A percentile compares a stretch with the other conserved stretches of the same genome.
phyloP scores from a whole-genome alignment of 2,888 invertebrate species.

The Xylota segnis region DNA sequence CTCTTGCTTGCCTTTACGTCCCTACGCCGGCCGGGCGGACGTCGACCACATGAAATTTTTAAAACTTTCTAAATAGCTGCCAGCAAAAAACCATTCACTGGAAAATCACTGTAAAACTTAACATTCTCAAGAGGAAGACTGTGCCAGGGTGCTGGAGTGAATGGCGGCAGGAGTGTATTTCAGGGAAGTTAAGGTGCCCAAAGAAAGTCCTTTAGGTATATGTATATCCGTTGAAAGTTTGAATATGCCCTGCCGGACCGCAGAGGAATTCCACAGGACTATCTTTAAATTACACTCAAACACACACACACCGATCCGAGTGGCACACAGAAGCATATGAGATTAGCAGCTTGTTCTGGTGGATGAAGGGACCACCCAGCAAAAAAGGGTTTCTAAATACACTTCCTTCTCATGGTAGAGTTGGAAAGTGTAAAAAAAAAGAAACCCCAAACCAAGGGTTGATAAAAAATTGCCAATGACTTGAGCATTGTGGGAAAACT shows the following conservation, averaged over 20 bases:
- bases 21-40: too few species aligned
- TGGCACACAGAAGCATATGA: slow-evolving; percentile 16
- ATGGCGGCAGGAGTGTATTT: not conserved
- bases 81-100: slow-evolving; percentile 51
- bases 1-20: slow-evolving; percentile 8
- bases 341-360: slow-evolving; percentile 57
- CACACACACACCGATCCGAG: too few species aligned
- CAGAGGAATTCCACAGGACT: slow-evolving; percentile 70
- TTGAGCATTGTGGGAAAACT: slow-evolving; percentile 29
- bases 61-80: slow-evolving; percentile 66
- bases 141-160: not conserved
- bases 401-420: slow-evolving; percentile 33
- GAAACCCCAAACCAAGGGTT: slow-evolving; percentile 13
- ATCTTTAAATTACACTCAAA: slow-evolving; percentile 62
- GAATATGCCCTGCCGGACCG: slow-evolving; percentile 56
- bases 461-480: slow-evolving; percentile 42
- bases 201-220: slow-evolving; percentile 30
- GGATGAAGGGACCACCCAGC: slow-evolving; percentile 31
- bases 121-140: slow-evolving; percentile 9
- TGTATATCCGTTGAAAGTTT: slow-evolving; percentile 48
- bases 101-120: slow-evolving; percentile 69
- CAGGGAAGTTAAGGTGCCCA: slow-evolving; percentile 11
- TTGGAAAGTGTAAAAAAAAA: slow-evolving; percentile 4
- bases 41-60: slow-evolving; percentile 67
- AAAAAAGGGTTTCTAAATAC: slow-evolving; percentile 42